Evolutionary conservation across 2,888 invertebrate genomes (phyloP), one percentile per base, ranked within the genome.

Genomic region (Mimumesa dahlbomi): DNA sequence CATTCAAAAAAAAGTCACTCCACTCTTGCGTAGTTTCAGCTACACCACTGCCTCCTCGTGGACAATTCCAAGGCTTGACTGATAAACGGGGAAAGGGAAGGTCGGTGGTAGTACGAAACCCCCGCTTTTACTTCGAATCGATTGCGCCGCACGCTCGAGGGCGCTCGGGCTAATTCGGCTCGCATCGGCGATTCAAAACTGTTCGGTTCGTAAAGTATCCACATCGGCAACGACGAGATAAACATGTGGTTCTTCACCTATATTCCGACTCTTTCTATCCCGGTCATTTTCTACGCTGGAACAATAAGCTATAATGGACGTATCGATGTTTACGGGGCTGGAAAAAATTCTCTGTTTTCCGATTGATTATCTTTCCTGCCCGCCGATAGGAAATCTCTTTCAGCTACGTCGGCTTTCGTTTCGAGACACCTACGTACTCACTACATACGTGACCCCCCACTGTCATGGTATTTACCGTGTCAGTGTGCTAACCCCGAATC

Each of bases 161-260:
- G 22, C 31, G 48, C 53, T 82, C 83, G 83, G 75, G 58, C 78
- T 67, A 74, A 82, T 82, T 83, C 83, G 81, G 76, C 65, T 62
- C 56, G 49, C 59, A 64, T 75, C 81, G 81, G 62, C 43, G 62
- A 73, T 79, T 79, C 81, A 81, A 79, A 79, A 72, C 68, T 77
- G 73, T 71, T 79, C 80, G 80, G 80, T 77, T 77, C 50, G 54
- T 22, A 61, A 72, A 80, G 49, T 70, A 75, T 65, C 65, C 73
- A 14, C 31, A 62, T 57, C 45, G 50, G n/a, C 53, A 46, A 45
- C 40, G 36, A 40, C 40, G 34, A 52, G 59, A 69, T 69, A 71
- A 75, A 75, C 67, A 50, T 29, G 57, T 29, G 52, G 38, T 52
- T 46, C 16, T 16, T 53, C 31, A 9, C 11, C 29, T 14, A 14